Evolutionary conservation across 2,888 invertebrate genomes (phyloP).

Genomic region (Chaetoderma sp.): DNA sequence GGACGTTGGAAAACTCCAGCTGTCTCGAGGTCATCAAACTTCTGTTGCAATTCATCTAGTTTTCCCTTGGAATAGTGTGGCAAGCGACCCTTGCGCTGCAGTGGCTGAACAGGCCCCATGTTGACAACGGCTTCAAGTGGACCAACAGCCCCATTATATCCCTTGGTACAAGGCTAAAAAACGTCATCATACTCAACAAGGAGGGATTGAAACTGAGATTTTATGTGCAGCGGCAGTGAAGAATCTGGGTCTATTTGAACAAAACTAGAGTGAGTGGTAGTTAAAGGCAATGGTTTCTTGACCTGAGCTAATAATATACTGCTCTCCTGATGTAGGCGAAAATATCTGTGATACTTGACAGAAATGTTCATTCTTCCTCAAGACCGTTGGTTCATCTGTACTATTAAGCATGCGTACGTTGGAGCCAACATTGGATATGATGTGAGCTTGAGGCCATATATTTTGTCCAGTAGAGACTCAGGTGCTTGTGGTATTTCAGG

Average conservation of each 20-base stretch:
- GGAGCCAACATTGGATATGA: conserved; percentile 21
- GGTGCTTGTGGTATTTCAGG: conserved; percentile 8
- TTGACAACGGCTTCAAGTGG: conserved; percentile 40
- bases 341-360: conserved; percentile 22
- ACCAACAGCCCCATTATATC: conserved; percentile 38
- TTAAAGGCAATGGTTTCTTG: too few relatives aligned
- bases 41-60: conserved; percentile 36
- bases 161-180: conserved; percentile 30
- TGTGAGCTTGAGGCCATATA: conserved; percentile 18
- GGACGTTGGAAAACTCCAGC: conserved; percentile 36
- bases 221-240: conserved; percentile 1
- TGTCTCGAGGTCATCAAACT: conserved; percentile 41
- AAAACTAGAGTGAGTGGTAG: too few relatives aligned
- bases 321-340: not conserved
- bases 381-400: not conserved
- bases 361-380: conserved; percentile 30
- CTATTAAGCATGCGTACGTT: conserved; percentile 26
- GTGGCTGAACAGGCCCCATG: conserved; percentile 44
- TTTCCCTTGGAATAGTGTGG: conserved; percentile 40
- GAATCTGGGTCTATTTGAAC: conserved; percentile 31
- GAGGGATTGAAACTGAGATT: conserved; percentile 15
- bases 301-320: too few relatives aligned
- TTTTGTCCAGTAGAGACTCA: conserved; percentile 17
- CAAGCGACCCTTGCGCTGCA: conserved; percentile 41
- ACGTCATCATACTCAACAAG: conserved; percentile 28